A percentile compares a stretch with the other conserved stretches of the same genome.
Evolutionary conservation across 2,113 vertebrate species (phyloP).

Genomic region (Vidua macroura): DNA sequence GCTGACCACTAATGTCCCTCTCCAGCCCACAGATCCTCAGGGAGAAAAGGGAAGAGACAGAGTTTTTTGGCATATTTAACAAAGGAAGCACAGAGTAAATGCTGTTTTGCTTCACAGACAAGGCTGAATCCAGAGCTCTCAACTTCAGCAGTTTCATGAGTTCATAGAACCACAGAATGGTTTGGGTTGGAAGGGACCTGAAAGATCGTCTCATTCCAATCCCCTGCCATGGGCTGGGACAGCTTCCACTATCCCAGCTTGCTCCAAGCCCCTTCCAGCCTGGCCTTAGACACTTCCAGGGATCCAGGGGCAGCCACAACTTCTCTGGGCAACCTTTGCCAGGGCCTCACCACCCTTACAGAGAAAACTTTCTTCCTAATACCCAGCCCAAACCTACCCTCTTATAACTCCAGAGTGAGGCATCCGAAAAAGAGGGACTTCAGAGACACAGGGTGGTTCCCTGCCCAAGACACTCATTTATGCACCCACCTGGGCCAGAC

Average conservation of each 20-base stretch:
- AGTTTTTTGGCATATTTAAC: background rate
- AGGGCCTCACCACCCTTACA: accelerated
- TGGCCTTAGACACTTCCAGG: background rate
- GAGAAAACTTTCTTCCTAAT: background rate
- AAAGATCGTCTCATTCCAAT: background rate
- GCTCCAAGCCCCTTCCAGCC: accelerated
- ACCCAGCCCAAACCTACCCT: background rate
- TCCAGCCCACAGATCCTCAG: background rate
- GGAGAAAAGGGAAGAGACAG: background rate
- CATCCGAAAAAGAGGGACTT: background rate
- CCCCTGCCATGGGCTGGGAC: background rate
- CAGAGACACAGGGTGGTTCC: background rate
- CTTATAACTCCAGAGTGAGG: background rate
- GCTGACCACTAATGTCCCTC: background rate
- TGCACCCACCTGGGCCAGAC: background rate
- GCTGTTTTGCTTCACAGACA: background rate
- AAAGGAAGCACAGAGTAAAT: background rate
- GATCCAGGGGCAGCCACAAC: background rate
- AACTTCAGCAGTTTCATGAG: background rate
- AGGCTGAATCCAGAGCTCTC: background rate
- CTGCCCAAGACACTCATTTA: background rate
- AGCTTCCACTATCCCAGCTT: accelerated
- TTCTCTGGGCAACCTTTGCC: background rate
- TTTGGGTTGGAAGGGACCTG: background rate
- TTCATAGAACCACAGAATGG: background rate